Evolutionary conservation across 2,113 vertebrate genomes (phyloP).

Genomic region (Eupsittula cactorum): DNA sequence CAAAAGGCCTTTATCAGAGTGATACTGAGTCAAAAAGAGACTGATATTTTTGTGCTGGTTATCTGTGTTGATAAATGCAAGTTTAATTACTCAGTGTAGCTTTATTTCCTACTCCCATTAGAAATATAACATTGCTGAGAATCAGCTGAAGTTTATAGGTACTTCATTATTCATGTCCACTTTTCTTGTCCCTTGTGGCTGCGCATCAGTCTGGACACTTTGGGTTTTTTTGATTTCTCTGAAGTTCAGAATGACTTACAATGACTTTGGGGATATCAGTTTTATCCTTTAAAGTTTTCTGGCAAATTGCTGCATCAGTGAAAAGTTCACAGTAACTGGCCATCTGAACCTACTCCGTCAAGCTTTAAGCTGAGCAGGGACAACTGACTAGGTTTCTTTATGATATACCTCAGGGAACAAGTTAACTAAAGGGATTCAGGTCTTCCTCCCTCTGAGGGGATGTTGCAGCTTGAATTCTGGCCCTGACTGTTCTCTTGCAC

Average conservation of each 20-base stretch:
- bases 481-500: neutral
- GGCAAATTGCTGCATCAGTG: neutral
- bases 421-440: neutral
- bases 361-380: neutral
- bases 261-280: neutral
- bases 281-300: neutral
- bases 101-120: neutral
- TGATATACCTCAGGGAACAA: neutral
- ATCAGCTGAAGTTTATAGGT: neutral
- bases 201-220: neutral
- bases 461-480: neutral
- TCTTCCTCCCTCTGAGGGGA: neutral
- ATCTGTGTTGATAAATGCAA: neutral
- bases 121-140: neutral
- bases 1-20: neutral
- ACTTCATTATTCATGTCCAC: neutral
- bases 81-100: neutral
- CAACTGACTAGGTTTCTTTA: neutral
- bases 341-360: neutral
- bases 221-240: neutral
- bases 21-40: neutral
- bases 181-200: neutral
- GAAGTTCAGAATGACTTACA: neutral
- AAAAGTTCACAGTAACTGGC: neutral
- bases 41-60: neutral